Conservation (phyloP, 2,797 vertebrate genomes). For the Trachurus trachurus region DNA sequence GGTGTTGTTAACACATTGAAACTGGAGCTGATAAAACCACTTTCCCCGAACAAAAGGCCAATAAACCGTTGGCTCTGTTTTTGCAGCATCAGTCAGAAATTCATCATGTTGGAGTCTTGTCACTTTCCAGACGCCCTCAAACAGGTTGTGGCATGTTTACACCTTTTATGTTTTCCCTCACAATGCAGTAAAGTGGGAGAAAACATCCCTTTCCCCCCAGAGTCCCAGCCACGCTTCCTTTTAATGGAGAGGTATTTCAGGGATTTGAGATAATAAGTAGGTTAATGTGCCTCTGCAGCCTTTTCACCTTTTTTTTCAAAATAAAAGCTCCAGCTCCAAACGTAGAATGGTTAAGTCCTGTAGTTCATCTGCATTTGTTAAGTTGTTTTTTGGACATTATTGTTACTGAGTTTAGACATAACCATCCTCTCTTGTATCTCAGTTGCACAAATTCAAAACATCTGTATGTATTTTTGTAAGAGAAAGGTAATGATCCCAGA, state of each 20-base stretch:
- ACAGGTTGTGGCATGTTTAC: conserved; percentile 63
- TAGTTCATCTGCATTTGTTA: background rate
- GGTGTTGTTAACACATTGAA: background rate
- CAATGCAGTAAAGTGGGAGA: conserved; percentile 34
- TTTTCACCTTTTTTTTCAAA: conserved; percentile 17
- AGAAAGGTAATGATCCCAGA: background rate
- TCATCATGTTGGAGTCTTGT: conserved; percentile 41
- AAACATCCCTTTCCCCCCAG: conserved; percentile 35
- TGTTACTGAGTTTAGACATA: background rate
- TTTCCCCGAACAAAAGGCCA: background rate
- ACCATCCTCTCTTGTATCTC: background rate
- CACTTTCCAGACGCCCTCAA: conserved; percentile 28
- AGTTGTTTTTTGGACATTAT: background rate
- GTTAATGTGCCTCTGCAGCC: conserved; percentile 35
- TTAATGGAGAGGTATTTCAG: conserved; percentile 47
- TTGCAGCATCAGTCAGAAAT: conserved; percentile 25
- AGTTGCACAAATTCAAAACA: background rate
- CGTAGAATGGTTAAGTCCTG: background rate
- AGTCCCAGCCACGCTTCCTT: conserved; percentile 22
- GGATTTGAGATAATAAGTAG: conserved; percentile 62
- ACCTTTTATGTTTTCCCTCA: conserved; percentile 48
- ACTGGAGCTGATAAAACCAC: background rate
- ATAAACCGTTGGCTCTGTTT: background rate
- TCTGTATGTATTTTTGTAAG: background rate
- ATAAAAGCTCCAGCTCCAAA: conserved; percentile 10